These are phyloP conservation scores for Drosophila monieri DNA, from an alignment of 2,888 invertebrate genomes.

Conservation along the genomic window DNA sequence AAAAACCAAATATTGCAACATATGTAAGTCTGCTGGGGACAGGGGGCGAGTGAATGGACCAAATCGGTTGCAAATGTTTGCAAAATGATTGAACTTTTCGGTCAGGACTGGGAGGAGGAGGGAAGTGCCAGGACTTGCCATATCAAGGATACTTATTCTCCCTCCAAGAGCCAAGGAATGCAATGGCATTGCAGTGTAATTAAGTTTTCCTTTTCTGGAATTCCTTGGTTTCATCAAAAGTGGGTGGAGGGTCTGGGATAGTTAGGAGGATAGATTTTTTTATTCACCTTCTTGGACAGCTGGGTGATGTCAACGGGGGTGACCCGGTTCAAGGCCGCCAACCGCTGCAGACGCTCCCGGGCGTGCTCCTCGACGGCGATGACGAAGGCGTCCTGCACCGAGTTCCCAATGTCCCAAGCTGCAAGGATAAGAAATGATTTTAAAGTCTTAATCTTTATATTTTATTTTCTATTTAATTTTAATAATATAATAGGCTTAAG, in stretches of 20 bases:
- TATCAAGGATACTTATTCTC: too few relatives aligned
- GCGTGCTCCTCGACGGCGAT: constrained; percentile 99
- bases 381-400: constrained; percentile 98
- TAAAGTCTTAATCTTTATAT: too few relatives aligned
- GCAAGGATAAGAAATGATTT: constrained; percentile 82
- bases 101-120: background rate
- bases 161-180: too few relatives aligned
- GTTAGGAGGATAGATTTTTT: background rate
- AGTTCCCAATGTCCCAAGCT: constrained; percentile 94
- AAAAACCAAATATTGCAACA: constrained; percentile 2
- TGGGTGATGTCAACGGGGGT: constrained; percentile 97
- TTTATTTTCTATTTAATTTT: too few relatives aligned
- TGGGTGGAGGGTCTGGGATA: too few relatives aligned
- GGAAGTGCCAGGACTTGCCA: too few relatives aligned
- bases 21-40: background rate
- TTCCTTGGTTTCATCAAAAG: background rate
- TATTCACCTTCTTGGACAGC: constrained; percentile 91
- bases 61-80: background rate
- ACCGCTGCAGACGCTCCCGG: constrained; percentile 94
- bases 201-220: background rate
- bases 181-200: too few relatives aligned
- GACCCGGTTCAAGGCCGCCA: constrained; percentile 96
- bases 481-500: too few relatives aligned
- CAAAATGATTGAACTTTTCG: constrained; percentile 1
- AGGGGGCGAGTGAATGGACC: background rate